A percentile compares a stretch with the other conserved stretches of the same genome.
These are phyloP conservation scores for Atethmia centrago DNA, from an alignment of 2,888 invertebrate species.

Conservation along the genomic window DNA sequence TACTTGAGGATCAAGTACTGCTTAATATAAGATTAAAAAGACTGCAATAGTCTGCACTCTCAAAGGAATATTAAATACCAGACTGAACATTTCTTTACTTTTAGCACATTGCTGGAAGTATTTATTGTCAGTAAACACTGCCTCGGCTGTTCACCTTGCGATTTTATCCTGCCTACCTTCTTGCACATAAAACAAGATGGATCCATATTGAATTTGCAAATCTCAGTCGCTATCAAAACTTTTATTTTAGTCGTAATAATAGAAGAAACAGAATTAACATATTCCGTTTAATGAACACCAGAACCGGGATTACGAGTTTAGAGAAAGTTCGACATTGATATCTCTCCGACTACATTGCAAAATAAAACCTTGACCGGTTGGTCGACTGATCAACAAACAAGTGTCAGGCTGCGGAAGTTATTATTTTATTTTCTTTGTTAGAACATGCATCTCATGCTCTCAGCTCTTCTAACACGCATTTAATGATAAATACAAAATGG, in stretches of 20 bases:
- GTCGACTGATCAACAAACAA: constrained; percentile 62
- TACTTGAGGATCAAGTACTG: background rate
- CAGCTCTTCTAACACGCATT: constrained; percentile 39
- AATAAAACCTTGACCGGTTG: constrained; percentile 69
- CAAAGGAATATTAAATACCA: background rate
- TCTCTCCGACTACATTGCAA: constrained; percentile 59
- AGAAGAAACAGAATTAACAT: constrained; percentile 57
- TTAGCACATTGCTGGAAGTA: constrained; percentile 7
- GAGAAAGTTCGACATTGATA: constrained; percentile 68
- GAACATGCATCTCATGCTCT: too few relatives aligned
- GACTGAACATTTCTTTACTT: background rate
- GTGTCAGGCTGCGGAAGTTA: constrained; percentile 62
- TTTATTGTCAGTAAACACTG: constrained; percentile 34
- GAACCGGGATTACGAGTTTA: constrained; percentile 59
- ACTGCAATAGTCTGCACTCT: background rate
- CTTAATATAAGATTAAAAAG: background rate
- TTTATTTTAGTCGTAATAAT: constrained; percentile 46
- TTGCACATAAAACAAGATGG: constrained; percentile 20
- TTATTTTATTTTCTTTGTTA: constrained; percentile 59
- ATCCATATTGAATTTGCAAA: constrained; percentile 22
- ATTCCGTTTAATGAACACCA: constrained; percentile 53
- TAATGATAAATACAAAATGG: constrained; percentile 20
- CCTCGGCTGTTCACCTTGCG: constrained; percentile 49
- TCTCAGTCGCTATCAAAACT: constrained; percentile 35
- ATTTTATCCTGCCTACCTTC: constrained; percentile 19